Evolutionary conservation across 2,888 invertebrate species (phyloP).

Genomic region (Loripinus fragilis): DNA sequence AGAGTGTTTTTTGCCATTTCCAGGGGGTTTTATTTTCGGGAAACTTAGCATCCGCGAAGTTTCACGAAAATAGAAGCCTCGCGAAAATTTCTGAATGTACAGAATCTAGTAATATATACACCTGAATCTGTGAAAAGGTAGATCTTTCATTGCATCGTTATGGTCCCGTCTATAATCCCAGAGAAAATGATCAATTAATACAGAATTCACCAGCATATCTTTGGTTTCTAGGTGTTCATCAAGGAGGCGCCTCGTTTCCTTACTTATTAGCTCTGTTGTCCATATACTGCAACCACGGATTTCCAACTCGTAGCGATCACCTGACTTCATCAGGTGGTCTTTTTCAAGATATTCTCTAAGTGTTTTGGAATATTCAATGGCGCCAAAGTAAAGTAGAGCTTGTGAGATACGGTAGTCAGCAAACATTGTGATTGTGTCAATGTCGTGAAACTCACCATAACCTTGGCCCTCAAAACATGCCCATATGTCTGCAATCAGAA

Average conservation of each 20-base stretch:
- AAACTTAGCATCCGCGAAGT: too few species aligned
- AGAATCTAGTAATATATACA: conserved; percentile 94
- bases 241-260: conserved; percentile 69
- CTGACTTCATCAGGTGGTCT: conserved; percentile 55
- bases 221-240: conserved; percentile 59
- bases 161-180: conserved; percentile 96
- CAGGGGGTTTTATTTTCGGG: too few species aligned
- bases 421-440: conserved; percentile 96
- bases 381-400: conserved; percentile 92
- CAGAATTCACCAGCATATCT: conserved; percentile 86
- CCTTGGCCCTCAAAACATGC: conserved; percentile 91
- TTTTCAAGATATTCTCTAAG: conserved; percentile 88
- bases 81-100: too few species aligned
- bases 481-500: conserved; percentile 97
- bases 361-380: conserved; percentile 89
- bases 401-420: conserved; percentile 98
- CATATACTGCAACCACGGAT: conserved; percentile 97
- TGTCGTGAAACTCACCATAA: conserved; percentile 91
- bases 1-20: too few species aligned
- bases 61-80: too few species aligned
- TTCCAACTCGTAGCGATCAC: conserved; percentile 90
- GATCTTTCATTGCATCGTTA: conserved; percentile 88
- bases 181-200: conserved; percentile 94
- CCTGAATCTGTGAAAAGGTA: conserved; percentile 96
- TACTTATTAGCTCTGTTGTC: conserved; percentile 85